phyloP scores from a whole-genome alignment of 2,113 vertebrate species.

The Fregetta grallaria region DNA sequence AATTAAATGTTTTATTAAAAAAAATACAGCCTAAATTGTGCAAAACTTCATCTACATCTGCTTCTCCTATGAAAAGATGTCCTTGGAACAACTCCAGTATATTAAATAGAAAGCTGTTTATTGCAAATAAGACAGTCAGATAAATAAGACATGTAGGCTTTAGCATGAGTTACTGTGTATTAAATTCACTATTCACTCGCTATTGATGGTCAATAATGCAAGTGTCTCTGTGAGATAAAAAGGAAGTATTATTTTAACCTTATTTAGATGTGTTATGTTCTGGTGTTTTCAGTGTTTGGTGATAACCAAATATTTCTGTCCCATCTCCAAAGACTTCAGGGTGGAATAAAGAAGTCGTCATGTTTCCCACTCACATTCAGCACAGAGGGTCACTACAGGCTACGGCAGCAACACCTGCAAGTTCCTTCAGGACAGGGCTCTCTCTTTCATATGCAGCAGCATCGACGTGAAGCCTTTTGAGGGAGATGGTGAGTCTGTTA shows the following conservation, averaged over 20 bases:
- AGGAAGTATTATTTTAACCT: background rate
- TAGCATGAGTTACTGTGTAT: slow-evolving; percentile 54
- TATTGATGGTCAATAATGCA: slow-evolving; percentile 37
- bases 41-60: slow-evolving; percentile 84
- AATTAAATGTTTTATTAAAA: slow-evolving; percentile 81
- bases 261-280: background rate
- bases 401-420: background rate
- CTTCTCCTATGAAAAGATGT: slow-evolving; percentile 77
- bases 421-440: background rate
- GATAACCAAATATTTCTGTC: background rate
- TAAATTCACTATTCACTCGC: slow-evolving; percentile 58
- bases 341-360: background rate
- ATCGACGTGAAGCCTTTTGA: background rate
- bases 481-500: background rate
- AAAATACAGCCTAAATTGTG: slow-evolving; percentile 73
- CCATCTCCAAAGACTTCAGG: background rate
- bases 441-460: background rate
- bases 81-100: slow-evolving; percentile 82
- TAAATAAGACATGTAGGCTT: slow-evolving; percentile 76
- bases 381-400: background rate
- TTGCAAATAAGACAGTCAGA: slow-evolving; percentile 67
- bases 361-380: background rate
- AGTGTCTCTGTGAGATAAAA: slow-evolving; percentile 26
- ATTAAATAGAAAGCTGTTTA: slow-evolving; percentile 72
- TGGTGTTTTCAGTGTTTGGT: background rate